These are phyloP conservation scores for Cacatua alba DNA, from an alignment of 2,113 vertebrate genomes.

Conservation along the genomic window DNA sequence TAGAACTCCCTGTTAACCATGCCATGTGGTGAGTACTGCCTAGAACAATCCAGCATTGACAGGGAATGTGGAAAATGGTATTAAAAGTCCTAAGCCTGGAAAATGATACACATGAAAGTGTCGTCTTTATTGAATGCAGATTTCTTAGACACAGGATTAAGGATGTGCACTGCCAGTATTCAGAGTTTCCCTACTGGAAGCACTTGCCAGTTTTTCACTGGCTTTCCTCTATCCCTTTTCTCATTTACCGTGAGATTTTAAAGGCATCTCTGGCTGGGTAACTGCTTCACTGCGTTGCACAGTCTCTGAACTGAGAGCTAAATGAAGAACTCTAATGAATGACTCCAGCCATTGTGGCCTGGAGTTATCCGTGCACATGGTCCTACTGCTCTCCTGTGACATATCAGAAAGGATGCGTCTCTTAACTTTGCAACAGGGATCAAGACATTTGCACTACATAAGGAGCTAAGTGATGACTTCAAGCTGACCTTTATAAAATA, in stretches of 20 bases:
- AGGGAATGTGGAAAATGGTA: constrained; percentile 1
- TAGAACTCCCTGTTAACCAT: background rate
- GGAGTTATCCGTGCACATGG: background rate
- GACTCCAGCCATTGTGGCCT: background rate
- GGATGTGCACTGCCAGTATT: background rate
- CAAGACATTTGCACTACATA: background rate
- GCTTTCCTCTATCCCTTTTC: background rate
- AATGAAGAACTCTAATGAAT: background rate
- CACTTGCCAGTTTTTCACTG: background rate
- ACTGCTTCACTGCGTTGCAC: background rate
- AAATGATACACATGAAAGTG: background rate
- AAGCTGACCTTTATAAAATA: background rate
- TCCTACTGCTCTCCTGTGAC: background rate
- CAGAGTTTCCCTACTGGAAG: background rate
- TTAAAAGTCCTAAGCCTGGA: background rate
- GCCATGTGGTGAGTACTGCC: background rate
- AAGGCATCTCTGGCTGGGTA: background rate
- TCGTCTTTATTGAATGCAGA: background rate
- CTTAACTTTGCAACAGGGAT: background rate
- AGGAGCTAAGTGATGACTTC: background rate
- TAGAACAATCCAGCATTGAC: background rate
- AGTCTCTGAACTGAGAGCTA: background rate
- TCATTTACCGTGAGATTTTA: background rate
- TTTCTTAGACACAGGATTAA: background rate
- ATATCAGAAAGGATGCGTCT: background rate